These are phyloP conservation scores for Anaspis maculata DNA, from an alignment of 2,888 invertebrate genomes.

Conservation along the genomic window DNA sequence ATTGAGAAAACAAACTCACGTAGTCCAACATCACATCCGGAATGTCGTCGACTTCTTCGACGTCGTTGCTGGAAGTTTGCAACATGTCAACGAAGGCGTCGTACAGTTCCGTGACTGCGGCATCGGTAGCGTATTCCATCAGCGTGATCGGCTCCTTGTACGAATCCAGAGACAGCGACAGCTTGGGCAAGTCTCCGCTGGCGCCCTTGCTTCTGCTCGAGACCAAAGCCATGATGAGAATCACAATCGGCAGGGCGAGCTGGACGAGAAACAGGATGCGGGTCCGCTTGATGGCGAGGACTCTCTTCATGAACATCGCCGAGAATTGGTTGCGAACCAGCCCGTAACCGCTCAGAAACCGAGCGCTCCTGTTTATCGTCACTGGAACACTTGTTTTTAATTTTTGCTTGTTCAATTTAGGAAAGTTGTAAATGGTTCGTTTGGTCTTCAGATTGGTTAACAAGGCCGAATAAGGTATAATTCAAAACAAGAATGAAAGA, in stretches of 20 bases:
- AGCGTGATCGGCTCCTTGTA: constrained; percentile 36
- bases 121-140: constrained; percentile 25
- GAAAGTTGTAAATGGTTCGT: no score
- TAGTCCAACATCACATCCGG: constrained; percentile 16
- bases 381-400: no score
- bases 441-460: no score
- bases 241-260: constrained; percentile 59
- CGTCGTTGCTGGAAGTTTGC: no score
- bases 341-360: constrained; percentile 23
- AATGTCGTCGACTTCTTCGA: constrained; percentile 23
- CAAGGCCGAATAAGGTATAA: no score
- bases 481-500: no score
- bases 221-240: constrained; percentile 55
- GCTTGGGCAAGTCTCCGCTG: constrained; percentile 45
- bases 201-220: constrained; percentile 47
- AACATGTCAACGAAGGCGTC: no score
- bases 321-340: constrained; percentile 32
- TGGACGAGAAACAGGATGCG: constrained; percentile 58
- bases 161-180: constrained; percentile 47
- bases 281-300: constrained; percentile 50
- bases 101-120: no score
- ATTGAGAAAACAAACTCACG: constrained; percentile 21
- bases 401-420: no score
- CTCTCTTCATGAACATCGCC: constrained; percentile 40
- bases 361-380: no score